Conservation (phyloP, 53 echinoderm and acorn worm genomes). For the Antedon mediterranea region DNA sequence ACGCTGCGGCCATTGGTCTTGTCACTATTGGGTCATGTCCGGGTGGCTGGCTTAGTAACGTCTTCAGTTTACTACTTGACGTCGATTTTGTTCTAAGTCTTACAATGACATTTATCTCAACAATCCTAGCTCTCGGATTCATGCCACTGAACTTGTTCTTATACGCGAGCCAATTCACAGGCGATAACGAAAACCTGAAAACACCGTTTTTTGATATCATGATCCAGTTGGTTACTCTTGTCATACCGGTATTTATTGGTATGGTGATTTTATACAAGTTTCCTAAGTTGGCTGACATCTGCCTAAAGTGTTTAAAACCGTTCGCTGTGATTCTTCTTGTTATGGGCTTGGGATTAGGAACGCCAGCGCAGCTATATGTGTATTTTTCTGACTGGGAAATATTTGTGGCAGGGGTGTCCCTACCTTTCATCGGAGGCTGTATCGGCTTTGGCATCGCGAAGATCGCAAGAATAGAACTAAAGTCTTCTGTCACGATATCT, state of each 20-base stretch:
- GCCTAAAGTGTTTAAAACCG: constrained; percentile 18
- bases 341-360: constrained; percentile 18
- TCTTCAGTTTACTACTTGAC: constrained; percentile 37
- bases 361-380: constrained; percentile 33
- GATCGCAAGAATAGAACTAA: constrained; percentile 24
- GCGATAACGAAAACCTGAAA: constrained; percentile 22
- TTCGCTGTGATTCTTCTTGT: constrained; percentile 24
- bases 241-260: constrained; percentile 42
- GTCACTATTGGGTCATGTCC: constrained; percentile 46
- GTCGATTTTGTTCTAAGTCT: constrained; percentile 50
- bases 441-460: constrained; percentile 33
- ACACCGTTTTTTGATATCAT: constrained; percentile 39
- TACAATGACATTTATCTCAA: constrained; percentile 53
- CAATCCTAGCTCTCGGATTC: constrained; percentile 40
- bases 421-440: constrained; percentile 25
- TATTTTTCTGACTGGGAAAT: constrained; percentile 19
- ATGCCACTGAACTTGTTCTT: constrained; percentile 48
- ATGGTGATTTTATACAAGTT: constrained; percentile 26
- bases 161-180: constrained; percentile 34
- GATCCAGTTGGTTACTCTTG: constrained; percentile 28
- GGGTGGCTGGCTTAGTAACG: constrained; percentile 60
- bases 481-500: constrained; percentile 29
- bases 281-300: constrained; percentile 19
- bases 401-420: constrained; percentile 15
- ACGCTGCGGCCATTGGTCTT: constrained; percentile 29